Conservation (phyloP, 2,113 vertebrate genomes). For the Paramisgurnus dabryanus region DNA sequence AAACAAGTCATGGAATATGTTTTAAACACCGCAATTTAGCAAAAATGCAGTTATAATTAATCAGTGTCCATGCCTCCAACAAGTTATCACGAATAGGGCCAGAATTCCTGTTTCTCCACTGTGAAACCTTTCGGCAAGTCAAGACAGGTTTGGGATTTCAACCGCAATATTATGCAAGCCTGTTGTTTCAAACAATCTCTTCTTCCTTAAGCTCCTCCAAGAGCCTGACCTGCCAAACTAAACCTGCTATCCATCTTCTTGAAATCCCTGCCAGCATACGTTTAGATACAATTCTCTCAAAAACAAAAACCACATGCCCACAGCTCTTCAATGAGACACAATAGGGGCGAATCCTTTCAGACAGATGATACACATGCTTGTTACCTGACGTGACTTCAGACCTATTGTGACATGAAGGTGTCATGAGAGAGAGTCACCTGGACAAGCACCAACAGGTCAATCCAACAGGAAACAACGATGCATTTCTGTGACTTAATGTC, state of each 20-base stretch:
- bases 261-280: not conserved
- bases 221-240: constrained; percentile 51
- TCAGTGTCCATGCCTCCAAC: not conserved
- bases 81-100: constrained; percentile 3
- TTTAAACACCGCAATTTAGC: too few relatives aligned
- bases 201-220: constrained; percentile 63
- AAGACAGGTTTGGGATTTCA: constrained; percentile 56
- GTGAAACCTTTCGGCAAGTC: constrained; percentile 55
- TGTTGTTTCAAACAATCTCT: constrained; percentile 50
- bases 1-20: not conserved
- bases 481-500: constrained; percentile 57
- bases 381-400: constrained; percentile 41
- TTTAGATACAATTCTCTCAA: constrained; percentile 19
- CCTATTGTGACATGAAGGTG: constrained; percentile 60
- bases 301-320: constrained; percentile 31
- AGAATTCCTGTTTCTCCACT: constrained; percentile 38
- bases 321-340: constrained; percentile 50
- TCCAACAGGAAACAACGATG: constrained; percentile 64
- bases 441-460: constrained; percentile 68
- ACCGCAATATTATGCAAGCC: constrained; percentile 65
- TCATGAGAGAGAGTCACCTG: constrained; percentile 57
- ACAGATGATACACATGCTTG: constrained; percentile 38
- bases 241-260: constrained; percentile 30
- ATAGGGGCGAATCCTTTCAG: constrained; percentile 30
- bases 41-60: too few relatives aligned